phyloP scores from a whole-genome alignment of 2,888 invertebrate species.

The Thecocarcelia acutangulata region DNA sequence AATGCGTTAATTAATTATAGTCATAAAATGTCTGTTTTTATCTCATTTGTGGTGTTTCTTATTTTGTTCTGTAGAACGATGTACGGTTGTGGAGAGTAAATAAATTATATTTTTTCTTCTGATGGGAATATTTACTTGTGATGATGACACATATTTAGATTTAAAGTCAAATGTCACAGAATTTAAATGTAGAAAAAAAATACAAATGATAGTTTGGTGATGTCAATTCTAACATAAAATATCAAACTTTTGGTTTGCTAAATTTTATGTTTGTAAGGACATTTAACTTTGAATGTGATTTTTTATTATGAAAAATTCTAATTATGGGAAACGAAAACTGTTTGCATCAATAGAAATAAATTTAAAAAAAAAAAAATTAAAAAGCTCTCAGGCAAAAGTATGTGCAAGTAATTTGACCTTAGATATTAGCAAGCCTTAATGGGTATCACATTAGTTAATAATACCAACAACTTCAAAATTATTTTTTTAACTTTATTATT shows the following conservation, averaged over 20 bases:
- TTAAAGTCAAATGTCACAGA: constrained; percentile 1
- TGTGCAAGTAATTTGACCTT: no score
- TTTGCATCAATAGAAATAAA: no score
- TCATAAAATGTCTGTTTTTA: constrained; percentile 61
- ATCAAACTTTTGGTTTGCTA: background rate
- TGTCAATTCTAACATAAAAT: background rate
- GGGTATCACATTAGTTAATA: no score
- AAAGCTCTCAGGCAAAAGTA: no score
- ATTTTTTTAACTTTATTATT: no score
- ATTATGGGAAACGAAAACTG: no score
- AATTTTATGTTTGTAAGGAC: background rate
- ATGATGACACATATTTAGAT: background rate
- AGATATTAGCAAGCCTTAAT: no score
- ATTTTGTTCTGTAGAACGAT: constrained; percentile 36
- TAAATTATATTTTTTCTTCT: constrained; percentile 32
- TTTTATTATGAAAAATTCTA: no score
- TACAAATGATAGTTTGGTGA: constrained; percentile 29
- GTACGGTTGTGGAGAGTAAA: constrained; percentile 35
- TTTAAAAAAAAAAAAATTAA: no score
- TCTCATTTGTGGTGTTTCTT: constrained; percentile 52
- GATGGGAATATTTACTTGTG: constrained; percentile 51
- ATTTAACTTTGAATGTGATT: background rate
- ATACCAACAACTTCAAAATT: no score
- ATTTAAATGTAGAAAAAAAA: constrained; percentile 11
- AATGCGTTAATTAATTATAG: constrained; percentile 63